Percentiles rank a stretch among this genome's conserved stretches.
Conservation (phyloP, 2,888 invertebrate species). For the Hirudinaria manillensis region DNA sequence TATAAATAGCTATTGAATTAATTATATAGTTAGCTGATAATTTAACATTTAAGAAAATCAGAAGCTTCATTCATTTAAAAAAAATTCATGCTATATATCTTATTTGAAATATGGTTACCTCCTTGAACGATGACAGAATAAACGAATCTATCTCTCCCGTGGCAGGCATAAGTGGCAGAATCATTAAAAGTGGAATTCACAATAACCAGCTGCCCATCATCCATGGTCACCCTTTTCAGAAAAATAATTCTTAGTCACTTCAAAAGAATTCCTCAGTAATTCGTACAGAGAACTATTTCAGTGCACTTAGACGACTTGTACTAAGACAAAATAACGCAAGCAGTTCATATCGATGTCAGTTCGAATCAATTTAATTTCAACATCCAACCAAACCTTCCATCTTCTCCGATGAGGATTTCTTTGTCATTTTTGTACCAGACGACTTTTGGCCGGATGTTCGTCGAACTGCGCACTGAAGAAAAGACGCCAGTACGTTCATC, state of each 20-base stretch:
- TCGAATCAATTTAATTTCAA: background rate
- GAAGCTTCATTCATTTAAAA: too few relatives aligned
- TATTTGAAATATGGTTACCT: background rate
- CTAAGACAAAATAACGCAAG: too few relatives aligned
- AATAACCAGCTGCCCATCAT: background rate
- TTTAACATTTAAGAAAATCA: too few relatives aligned
- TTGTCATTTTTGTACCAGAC: constrained; percentile 11
- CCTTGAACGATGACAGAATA: constrained; percentile 4
- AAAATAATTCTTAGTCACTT: too few relatives aligned
- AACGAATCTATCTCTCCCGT: background rate
- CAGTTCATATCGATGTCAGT: too few relatives aligned
- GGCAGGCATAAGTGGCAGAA: background rate
- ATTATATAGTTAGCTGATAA: too few relatives aligned
- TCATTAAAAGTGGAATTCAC: background rate
- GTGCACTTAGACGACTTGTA: too few relatives aligned
- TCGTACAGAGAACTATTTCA: background rate
- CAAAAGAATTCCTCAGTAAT: background rate
- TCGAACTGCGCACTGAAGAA: too few relatives aligned
- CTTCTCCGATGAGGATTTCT: background rate
- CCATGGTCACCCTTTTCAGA: background rate
- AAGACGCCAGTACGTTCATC: too few relatives aligned
- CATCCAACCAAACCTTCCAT: background rate
- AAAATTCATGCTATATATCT: too few relatives aligned
- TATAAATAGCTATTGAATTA: too few relatives aligned
- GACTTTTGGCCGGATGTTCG: background rate